Evolutionary conservation across 2,797 vertebrate genomes (phyloP), one percentile per base, ranked within the genome.

Genomic region (Echiichthys vipera): DNA sequence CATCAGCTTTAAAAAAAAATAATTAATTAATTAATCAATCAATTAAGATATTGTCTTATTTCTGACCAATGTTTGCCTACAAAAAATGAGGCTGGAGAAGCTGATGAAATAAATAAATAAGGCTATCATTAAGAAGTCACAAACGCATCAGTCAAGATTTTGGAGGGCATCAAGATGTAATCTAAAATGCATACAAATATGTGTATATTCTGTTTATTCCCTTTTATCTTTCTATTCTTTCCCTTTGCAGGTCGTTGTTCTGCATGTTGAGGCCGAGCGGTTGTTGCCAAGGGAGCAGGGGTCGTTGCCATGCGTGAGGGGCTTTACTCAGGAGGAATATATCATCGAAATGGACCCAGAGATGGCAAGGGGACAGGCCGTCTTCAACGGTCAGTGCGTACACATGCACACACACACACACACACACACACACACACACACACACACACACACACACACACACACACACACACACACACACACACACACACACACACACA

Each of bases 321-420:
- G 92, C 39, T 93, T 92, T 75, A 73, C 87, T 55, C 81, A 78
- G 63, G 89, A 90, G 75, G 88, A 91, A 71, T 88, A 90, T 83
- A 65, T 84, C 69, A 78, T 87, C 9, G 13, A 77, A 67, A 50
- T 39, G 32, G 86, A 89, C 24, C 76, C 42, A 24, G 86, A 91
- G 62, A 67, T 88, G 74, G 72, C 65, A 25, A 72, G 86, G 74
- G 90, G 91, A 76, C 89, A 89, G 78, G 77, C 85, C 4, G 57
- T 93, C 74, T 80, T 82, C 72, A 91, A 91, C 45, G 86, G 92
- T 92, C 56, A 89, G 91, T 25, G 2, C 46, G 17, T 42, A 0
- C 39, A 29, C 67, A 10, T 68, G 7, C 40, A 51, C 46, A 30
- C 67, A 45, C 75, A 7, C 69, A 61, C 63, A 58, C 64, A 47